phyloP scores from a whole-genome alignment of 2,797 vertebrate species.

The Pitangus sulphuratus region DNA sequence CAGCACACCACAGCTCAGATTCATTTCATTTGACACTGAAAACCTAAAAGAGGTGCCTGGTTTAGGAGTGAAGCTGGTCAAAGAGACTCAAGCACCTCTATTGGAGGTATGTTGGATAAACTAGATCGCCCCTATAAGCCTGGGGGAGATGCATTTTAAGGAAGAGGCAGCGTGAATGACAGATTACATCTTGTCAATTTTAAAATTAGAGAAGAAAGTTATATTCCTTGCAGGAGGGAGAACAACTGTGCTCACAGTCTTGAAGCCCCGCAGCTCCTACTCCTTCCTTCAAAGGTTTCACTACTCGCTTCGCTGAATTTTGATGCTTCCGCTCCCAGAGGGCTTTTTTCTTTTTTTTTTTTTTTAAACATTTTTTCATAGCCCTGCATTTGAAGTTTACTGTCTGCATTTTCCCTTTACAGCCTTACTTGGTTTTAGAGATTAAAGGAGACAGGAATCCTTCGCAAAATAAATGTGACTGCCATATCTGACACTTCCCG shows the following conservation, averaged over 20 bases:
- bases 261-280: neutral
- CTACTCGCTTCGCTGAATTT: neutral
- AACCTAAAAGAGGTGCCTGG: neutral
- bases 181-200: neutral
- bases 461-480: neutral
- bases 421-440: conserved; percentile 30
- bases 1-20: neutral
- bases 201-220: neutral
- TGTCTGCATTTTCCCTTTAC: conserved; percentile 47
- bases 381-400: conserved; percentile 42
- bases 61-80: neutral
- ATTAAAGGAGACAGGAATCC: conserved; percentile 50
- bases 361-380: neutral
- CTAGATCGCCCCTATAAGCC: neutral
- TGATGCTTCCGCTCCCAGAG: conserved; percentile 22
- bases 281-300: neutral
- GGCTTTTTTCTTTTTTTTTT: neutral
- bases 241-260: accelerated
- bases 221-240: neutral
- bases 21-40: neutral
- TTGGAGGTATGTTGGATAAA: neutral
- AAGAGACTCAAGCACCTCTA: neutral
- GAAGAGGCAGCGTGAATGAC: neutral
- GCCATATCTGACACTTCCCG: conserved; percentile 35
- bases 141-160: neutral